Base-by-base conservation (phyloP, 2,797 vertebrate species). In the Pempheris klunzingeri region DNA sequence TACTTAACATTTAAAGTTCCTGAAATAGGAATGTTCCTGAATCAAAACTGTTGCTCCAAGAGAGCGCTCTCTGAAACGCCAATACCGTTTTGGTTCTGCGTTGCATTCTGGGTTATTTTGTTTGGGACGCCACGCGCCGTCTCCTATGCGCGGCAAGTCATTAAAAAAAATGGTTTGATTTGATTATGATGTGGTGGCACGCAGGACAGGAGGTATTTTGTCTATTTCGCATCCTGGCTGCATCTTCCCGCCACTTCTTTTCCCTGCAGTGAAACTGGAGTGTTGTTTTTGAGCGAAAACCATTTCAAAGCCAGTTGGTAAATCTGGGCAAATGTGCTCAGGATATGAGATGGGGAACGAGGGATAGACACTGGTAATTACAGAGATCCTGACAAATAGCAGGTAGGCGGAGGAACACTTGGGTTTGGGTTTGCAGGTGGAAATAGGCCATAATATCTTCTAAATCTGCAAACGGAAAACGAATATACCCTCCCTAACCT, bases 1-100 rank as follows among this genome's bases (percentile, higher is more conserved):
- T 92, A 92, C 90, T 90, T 92, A 92, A 92, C 92, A 92, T 93
- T 94, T 91, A 68, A 89, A 87, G 89, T 81, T 88, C 83, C 88
- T 86, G 81, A 91, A 94, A 92, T 86, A 90, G 90, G 89, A 92
- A 90, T 81, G 82, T 90, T 90, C 76, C 83, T 38, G 53, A 89
- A 90, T 88, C 81, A 65, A 87, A 89, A 88, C 75, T 34, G 67
- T 83, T 88, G 65, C 85, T 86, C 52, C 32, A 26, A 71, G 70
- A 57, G 39, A 82, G 69, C 32, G 12, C 65, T 71, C 57, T 39
- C 62, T 83, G 82, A 90, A 92, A 91, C 5, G 7, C 71, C 55
- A 87, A 90, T 83, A 89, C 72, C 41, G 12, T 67, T 70, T 66
- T 36, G 55, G 69, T 72, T 52, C 68, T 24, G 74, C 61, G 11